Conservation (phyloP, 2,113 vertebrate genomes). For the Erythrolamprus reginae region DNA sequence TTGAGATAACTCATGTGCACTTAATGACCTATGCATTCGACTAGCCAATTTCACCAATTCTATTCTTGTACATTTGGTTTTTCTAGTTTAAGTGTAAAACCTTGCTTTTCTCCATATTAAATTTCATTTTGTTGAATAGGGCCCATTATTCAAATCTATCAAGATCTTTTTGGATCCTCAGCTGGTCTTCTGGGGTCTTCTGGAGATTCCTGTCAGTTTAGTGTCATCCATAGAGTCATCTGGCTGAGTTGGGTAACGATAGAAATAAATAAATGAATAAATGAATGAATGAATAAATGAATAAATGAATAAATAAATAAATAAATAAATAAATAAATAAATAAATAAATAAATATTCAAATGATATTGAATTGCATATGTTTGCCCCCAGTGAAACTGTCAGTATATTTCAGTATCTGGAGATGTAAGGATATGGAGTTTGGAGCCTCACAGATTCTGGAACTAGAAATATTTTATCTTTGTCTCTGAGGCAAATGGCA, state of each 20-base stretch:
- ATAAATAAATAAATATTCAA: background rate
- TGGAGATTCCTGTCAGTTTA: background rate
- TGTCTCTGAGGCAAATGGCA: background rate
- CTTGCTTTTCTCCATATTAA: background rate
- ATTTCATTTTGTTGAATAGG: background rate
- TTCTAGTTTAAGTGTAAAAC: background rate
- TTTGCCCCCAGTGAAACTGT: background rate
- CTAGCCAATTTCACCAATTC: background rate
- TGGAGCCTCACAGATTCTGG: background rate
- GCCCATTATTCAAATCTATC: background rate
- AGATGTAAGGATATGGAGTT: background rate
- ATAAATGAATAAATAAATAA: background rate
- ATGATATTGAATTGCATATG: background rate
- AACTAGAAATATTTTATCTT: background rate
- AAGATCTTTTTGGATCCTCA: background rate
- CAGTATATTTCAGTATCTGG: background rate
- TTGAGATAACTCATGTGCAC: too few species aligned
- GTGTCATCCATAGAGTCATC: background rate
- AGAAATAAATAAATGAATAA: background rate
- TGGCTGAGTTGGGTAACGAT: background rate
- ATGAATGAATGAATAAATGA: background rate
- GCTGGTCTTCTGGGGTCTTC: background rate
- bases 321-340: background rate
- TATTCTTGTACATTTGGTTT: background rate
- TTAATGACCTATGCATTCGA: too few species aligned